Evolutionary conservation across 2,113 vertebrate genomes (phyloP).

Genomic region (Lophotis ruficrista): DNA sequence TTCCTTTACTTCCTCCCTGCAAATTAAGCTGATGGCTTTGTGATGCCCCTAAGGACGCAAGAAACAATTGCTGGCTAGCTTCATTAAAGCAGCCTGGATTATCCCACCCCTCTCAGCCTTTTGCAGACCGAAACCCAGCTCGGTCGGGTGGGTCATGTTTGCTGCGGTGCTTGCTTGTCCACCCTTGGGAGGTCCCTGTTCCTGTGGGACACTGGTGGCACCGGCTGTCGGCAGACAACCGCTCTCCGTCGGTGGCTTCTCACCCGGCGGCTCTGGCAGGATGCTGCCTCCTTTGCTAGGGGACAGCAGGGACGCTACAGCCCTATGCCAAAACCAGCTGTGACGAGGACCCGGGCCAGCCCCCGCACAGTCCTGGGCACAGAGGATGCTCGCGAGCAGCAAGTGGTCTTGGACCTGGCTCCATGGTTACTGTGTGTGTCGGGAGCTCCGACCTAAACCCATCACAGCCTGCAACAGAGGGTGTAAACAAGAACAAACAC

Average conservation of each 20-base stretch:
- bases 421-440: accelerated
- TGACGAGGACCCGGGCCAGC: neutral
- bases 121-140: neutral
- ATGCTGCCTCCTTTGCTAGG: neutral
- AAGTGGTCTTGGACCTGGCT: neutral
- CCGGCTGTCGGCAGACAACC: neutral
- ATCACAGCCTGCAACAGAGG: neutral
- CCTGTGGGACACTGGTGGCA: neutral
- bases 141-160: neutral
- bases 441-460: neutral
- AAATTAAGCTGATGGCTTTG: slow-evolving; percentile 24
- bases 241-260: neutral
- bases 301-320: neutral
- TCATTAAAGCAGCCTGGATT: neutral
- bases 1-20: slow-evolving; percentile 1
- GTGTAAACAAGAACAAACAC: neutral
- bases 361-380: accelerated
- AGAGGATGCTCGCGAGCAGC: neutral
- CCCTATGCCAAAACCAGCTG: neutral
- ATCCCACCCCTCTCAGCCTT: neutral
- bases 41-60: neutral
- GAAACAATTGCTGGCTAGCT: neutral
- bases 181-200: neutral
- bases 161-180: neutral
- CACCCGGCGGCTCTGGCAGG: neutral